Conservation (phyloP, 2,797 vertebrate genomes). For the Lophotriccus pileatus region DNA sequence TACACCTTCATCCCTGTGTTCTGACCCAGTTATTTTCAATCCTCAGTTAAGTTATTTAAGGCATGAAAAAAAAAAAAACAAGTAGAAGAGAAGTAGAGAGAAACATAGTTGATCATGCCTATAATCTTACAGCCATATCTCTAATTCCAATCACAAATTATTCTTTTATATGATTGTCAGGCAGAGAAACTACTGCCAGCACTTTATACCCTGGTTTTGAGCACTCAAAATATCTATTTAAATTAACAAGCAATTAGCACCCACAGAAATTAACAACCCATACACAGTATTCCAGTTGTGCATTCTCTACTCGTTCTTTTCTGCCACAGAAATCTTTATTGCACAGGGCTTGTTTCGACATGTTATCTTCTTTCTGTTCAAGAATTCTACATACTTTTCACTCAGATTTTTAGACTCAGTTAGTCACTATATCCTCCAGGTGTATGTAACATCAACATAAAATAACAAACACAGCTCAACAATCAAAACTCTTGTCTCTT, state of each 20-base stretch:
- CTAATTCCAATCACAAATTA: neutral
- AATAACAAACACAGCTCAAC: neutral
- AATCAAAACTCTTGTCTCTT: neutral
- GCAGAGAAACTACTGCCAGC: neutral
- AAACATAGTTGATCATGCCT: neutral
- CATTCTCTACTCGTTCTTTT: neutral
- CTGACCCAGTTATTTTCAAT: neutral
- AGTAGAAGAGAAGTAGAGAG: neutral
- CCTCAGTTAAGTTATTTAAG: neutral
- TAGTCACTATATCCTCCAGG: neutral
- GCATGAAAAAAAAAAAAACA: neutral
- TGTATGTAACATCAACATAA: neutral
- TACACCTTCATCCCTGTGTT: neutral
- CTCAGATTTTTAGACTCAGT: neutral
- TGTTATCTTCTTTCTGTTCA: neutral
- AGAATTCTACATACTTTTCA: neutral
- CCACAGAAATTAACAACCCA: neutral
- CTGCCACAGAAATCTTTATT: neutral
- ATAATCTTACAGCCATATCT: neutral
- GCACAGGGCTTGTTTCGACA: neutral
- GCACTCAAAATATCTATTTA: neutral
- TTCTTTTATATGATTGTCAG: neutral
- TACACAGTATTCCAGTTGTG: neutral
- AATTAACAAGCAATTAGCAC: conserved; percentile 12
- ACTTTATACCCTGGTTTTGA: neutral